These are phyloP conservation scores for Zele albiditarsus DNA, from an alignment of 2,888 invertebrate genomes.

Conservation along the genomic window DNA sequence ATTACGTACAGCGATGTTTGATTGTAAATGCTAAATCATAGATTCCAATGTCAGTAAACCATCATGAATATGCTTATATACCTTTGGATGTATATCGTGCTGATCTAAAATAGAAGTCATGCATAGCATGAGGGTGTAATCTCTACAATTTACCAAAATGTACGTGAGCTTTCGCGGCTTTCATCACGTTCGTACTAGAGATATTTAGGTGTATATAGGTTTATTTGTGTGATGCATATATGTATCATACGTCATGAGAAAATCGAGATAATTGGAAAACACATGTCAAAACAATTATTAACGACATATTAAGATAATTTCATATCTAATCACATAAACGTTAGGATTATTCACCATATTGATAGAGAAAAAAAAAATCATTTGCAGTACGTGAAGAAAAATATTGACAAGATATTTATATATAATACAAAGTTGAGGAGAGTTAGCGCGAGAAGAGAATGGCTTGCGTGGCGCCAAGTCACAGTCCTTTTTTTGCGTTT, in stretches of 20 bases:
- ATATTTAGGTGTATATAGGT: not conserved
- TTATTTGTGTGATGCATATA: not conserved
- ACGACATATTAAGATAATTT: not conserved
- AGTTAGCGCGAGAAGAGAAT: conserved; percentile 32
- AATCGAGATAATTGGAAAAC: not conserved
- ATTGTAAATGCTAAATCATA: not conserved
- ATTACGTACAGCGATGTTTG: not conserved
- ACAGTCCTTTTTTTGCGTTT: conserved; percentile 31
- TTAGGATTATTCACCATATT: not conserved
- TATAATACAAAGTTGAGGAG: not conserved
- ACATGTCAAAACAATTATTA: not conserved
- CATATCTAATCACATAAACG: too few relatives aligned
- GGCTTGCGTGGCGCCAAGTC: conserved; percentile 37
- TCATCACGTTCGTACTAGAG: conserved; percentile 31
- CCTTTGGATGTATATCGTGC: conserved; percentile 35
- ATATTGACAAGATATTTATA: not conserved
- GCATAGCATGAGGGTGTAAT: not conserved
- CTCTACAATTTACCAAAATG: conserved; percentile 27
- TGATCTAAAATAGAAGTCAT: not conserved
- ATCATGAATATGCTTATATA: conserved; percentile 33
- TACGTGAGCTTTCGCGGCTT: conserved; percentile 38
- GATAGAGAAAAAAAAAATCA: not conserved
- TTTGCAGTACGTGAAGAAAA: not conserved
- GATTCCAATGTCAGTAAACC: not conserved
- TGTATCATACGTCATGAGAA: not conserved